Conservation (phyloP, 2,113 vertebrate genomes). For the Crotalus helleri region DNA sequence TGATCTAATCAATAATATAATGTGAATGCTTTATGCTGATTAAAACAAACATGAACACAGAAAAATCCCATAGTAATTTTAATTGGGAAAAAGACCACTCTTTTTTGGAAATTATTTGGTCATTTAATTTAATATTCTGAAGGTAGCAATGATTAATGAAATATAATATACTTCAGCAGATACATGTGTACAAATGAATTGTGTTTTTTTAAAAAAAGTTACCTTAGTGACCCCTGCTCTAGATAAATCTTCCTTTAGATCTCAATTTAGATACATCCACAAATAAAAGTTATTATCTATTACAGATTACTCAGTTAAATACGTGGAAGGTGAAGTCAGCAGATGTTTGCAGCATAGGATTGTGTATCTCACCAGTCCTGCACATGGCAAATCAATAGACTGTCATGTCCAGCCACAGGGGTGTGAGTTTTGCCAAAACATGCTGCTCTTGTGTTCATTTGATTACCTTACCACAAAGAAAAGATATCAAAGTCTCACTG, state of each 20-base stretch:
- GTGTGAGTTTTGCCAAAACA: neutral
- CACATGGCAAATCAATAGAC: neutral
- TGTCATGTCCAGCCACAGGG: neutral
- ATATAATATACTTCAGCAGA: neutral
- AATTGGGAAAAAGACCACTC: neutral
- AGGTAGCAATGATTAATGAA: neutral
- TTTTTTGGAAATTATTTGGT: neutral
- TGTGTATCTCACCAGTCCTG: neutral
- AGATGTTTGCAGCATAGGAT: neutral
- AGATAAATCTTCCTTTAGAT: neutral
- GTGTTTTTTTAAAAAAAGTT: neutral
- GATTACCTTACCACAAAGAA: neutral
- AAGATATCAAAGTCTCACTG: neutral
- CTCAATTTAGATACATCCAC: neutral
- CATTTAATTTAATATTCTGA: neutral
- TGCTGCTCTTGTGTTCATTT: neutral
- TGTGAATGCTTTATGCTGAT: neutral
- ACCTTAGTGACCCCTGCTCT: neutral
- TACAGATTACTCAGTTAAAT: neutral
- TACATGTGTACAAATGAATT: neutral
- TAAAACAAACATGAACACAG: neutral
- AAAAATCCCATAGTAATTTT: neutral
- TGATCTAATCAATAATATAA: neutral
- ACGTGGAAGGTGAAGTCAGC: neutral
- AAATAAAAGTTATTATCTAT: neutral